These are phyloP conservation scores for Eufriesea mexicana DNA, from an alignment of 1,140 invertebrate genomes.

Conservation along the genomic window DNA sequence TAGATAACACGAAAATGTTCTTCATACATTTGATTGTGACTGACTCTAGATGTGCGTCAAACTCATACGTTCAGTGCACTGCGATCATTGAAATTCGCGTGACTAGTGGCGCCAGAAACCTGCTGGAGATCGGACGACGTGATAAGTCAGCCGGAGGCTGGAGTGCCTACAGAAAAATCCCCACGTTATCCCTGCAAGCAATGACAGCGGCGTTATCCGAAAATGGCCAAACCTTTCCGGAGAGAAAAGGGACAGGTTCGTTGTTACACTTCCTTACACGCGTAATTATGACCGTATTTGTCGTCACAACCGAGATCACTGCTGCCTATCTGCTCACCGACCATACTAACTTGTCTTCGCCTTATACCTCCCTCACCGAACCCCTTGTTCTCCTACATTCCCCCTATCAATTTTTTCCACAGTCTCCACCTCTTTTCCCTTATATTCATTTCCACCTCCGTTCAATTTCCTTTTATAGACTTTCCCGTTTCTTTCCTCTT, in stretches of 20 bases:
- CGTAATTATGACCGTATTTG: conserved; percentile 66
- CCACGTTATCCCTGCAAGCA: conserved; percentile 5
- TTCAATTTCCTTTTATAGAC: neutral
- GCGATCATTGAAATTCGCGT: conserved; percentile 27
- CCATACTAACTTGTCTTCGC: conserved; percentile 1
- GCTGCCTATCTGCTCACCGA: conserved; percentile 25
- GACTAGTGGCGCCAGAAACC: conserved; percentile 31
- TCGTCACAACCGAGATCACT: conserved; percentile 36
- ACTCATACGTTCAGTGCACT: neutral
- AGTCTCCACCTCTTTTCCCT: neutral
- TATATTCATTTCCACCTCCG: conserved; percentile 23
- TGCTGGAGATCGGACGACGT: conserved; percentile 15
- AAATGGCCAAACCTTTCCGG: conserved; percentile 32
- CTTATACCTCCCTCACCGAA: conserved; percentile 9
- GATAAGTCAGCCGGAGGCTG: conserved; percentile 15
- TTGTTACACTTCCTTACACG: conserved; percentile 61
- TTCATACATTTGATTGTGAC: neutral
- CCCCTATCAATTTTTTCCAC: neutral
- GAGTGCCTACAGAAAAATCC: conserved; percentile 5
- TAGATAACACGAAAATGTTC: neutral
- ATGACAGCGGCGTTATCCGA: conserved; percentile 1
- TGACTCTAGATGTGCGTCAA: neutral
- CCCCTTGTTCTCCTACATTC: neutral
- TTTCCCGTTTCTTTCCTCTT: neutral
- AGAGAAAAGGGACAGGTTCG: conserved; percentile 41